Evolutionary conservation across 1,140 invertebrate genomes (phyloP), one percentile per base, ranked within the genome.

Genomic region (Zaprionus capensis): DNA sequence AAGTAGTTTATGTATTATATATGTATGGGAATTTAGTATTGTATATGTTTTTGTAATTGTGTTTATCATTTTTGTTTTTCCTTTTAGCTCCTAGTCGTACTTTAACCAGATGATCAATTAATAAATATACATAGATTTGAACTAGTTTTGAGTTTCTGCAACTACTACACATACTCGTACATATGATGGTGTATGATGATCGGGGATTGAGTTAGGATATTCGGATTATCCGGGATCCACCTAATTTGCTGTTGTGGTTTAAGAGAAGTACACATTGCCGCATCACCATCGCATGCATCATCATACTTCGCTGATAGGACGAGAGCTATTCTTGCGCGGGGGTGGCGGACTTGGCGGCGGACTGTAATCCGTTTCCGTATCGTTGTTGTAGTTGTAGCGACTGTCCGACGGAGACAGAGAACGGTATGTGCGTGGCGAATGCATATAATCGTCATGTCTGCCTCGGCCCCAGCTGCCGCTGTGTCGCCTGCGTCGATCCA

Each of bases 321-420:
- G 82, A 5, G 86, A 90, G 66, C 74, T 71, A 26, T 61, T 51
- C 12, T 76, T 68, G 3, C 79, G 74, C 55, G 76, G 51, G 26
- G 71, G 84, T 12, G 71, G 71, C 1, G 91, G 91, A 64, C 83
- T 91, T 2, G 84, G 82, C 9, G 92, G 92, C 22, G 92, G 92
- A 82, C 91, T 92, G 41, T 86, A 91, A 71, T 93, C 92, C 24
- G 92, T 92, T 76, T 93, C 92, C 44, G 92, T 93, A 56, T 92
- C 92, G 55, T 92, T 74, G 62, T 85, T 74, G 62, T 85, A 75
- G 62, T 93, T 92, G 59, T 93, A 93, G n/a, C 92, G 83, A 80
- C 90, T 92, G 68, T 93, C 91, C 22, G 85, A 84, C 26, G 92
- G 92, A 14, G 92, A 91, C 6, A 91, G 71, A 36, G 91, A 92